Percentiles rank a stretch among this genome's conserved stretches.
These are phyloP conservation scores for Ectemnius cavifrons DNA, from an alignment of 2,888 invertebrate species.

Conservation along the genomic window DNA sequence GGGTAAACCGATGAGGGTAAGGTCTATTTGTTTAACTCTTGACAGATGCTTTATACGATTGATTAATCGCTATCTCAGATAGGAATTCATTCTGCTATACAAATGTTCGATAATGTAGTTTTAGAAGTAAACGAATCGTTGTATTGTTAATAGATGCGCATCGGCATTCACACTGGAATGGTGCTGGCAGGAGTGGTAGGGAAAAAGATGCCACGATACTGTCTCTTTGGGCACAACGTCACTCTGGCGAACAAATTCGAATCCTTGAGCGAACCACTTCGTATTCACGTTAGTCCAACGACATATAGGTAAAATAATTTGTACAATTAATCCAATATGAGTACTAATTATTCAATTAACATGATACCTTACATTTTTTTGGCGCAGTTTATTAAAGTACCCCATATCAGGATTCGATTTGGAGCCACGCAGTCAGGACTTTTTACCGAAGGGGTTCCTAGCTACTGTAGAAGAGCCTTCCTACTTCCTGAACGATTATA, in stretches of 20 bases:
- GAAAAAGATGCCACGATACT: slow-evolving; percentile 95
- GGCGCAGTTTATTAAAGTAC: slow-evolving; percentile 84
- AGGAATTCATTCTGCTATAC: too few relatives aligned
- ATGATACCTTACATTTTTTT: background rate
- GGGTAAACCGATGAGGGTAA: slow-evolving; percentile 92
- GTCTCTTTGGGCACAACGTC: slow-evolving; percentile 96
- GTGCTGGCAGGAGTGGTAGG: slow-evolving; percentile 97
- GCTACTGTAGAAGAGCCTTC: slow-evolving; percentile 89
- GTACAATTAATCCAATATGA: slow-evolving; percentile 47
- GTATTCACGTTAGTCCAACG: slow-evolving; percentile 95
- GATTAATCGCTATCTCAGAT: too few relatives aligned
- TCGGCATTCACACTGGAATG: slow-evolving; percentile 95
- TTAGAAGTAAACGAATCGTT: background rate
- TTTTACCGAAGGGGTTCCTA: slow-evolving; percentile 92
- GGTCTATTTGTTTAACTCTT: background rate
- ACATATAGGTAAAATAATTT: slow-evolving; percentile 88
- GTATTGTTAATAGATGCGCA: slow-evolving; percentile 88
- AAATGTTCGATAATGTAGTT: too few relatives aligned
- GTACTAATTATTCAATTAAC: background rate
- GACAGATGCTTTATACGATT: too few relatives aligned
- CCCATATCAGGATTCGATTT: slow-evolving; percentile 88
- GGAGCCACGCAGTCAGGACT: slow-evolving; percentile 86
- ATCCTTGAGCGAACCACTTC: slow-evolving; percentile 93
- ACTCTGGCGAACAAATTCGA: slow-evolving; percentile 98
- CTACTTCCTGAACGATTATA: slow-evolving; percentile 90